phyloP scores from a whole-genome alignment of 2,113 vertebrate genomes.

The Mixornis gularis region DNA sequence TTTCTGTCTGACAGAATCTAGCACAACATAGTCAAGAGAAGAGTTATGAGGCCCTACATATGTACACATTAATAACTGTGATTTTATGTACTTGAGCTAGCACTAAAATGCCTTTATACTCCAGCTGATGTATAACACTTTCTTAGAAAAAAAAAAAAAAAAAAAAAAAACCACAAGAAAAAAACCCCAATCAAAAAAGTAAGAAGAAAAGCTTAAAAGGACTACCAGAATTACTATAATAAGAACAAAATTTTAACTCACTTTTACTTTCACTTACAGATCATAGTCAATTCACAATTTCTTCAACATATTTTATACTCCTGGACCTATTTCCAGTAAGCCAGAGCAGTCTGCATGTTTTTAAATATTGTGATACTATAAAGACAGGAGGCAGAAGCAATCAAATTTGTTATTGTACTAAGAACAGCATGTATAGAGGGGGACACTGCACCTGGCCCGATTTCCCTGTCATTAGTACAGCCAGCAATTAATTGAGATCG shows the following conservation, averaged over 20 bases:
- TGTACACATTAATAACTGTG: background rate
- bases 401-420: background rate
- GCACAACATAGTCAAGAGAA: background rate
- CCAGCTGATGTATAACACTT: background rate
- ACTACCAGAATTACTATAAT: background rate
- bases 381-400: background rate
- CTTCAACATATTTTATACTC: background rate
- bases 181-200: too few relatives aligned
- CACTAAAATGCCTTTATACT: background rate
- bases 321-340: background rate
- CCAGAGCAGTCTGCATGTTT: background rate
- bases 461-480: background rate
- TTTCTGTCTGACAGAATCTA: background rate
- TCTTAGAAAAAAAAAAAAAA: background rate
- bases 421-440: background rate
- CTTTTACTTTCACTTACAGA: background rate
- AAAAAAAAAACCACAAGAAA: too few relatives aligned
- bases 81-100: background rate
- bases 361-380: background rate
- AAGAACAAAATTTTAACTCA: background rate
- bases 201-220: background rate
- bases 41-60: background rate
- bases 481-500: background rate
- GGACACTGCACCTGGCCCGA: background rate
- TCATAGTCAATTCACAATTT: background rate